Conservation (phyloP, 2,113 vertebrate species). For the Ovibos moschatus region DNA sequence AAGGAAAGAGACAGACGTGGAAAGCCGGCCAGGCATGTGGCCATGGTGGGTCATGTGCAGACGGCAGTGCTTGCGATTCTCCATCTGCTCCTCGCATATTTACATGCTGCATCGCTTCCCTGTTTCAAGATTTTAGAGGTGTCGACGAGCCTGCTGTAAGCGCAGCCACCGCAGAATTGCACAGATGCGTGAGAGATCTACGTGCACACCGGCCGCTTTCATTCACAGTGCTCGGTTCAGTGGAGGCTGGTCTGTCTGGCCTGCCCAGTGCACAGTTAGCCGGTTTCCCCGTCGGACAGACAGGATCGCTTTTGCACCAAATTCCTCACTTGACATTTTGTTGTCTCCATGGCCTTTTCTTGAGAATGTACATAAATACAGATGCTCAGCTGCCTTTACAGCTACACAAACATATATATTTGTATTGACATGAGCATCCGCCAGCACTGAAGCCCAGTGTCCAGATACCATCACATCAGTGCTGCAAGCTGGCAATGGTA, state of each 20-base stretch:
- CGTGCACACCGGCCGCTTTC: rapidly evolving
- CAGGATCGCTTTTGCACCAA: rapidly evolving
- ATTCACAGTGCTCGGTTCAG: neutral
- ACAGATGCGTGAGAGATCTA: too few relatives aligned
- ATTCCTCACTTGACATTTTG: neutral
- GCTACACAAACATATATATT: rapidly evolving
- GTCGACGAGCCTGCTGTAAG: rapidly evolving
- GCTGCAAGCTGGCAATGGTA: rapidly evolving
- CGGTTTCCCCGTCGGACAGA: rapidly evolving
- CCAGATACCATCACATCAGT: rapidly evolving
- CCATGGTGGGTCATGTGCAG: rapidly evolving
- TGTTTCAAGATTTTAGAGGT: neutral
- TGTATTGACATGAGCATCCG: neutral
- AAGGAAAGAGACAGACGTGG: rapidly evolving
- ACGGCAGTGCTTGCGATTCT: rapidly evolving
- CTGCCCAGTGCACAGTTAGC: rapidly evolving
- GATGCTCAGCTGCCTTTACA: rapidly evolving
- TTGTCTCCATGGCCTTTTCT: neutral
- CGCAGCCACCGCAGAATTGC: rapidly evolving
- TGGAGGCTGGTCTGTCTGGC: too few relatives aligned
- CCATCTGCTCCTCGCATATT: too few relatives aligned
- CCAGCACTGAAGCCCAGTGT: neutral
- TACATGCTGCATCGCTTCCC: neutral
- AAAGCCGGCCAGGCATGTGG: rapidly evolving
- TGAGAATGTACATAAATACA: rapidly evolving